These are phyloP conservation scores for Aphrocallistes beatrix DNA, from an alignment of 37 sponge, comb jelly and placozoan genomes.

Conservation along the genomic window DNA sequence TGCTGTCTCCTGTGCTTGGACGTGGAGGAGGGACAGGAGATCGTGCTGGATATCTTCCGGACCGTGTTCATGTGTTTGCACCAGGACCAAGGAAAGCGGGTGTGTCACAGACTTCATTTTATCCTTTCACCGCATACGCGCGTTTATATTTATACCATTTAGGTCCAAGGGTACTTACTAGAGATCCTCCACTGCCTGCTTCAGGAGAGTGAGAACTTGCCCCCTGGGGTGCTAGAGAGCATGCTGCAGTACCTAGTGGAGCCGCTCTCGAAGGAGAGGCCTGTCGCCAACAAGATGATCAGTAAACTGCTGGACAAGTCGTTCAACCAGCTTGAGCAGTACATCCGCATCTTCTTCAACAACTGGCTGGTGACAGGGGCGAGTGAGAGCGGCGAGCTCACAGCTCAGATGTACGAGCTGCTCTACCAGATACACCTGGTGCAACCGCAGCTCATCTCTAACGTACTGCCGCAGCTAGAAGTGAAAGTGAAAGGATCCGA, in stretches of 20 bases:
- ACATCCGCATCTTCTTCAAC: constrained; percentile 17
- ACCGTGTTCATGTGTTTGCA: constrained; percentile 14
- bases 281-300: constrained; percentile 1
- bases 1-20: constrained; percentile 12
- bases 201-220: neutral
- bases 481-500: neutral
- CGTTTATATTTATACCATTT: neutral
- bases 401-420: constrained; percentile 16
- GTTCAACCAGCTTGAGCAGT: constrained; percentile 10
- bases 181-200: constrained; percentile 17
- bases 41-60: neutral
- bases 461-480: constrained; percentile 1
- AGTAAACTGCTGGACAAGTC: neutral
- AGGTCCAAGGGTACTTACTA: neutral
- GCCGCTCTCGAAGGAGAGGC: constrained; percentile 15
- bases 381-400: neutral
- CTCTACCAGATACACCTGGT: constrained; percentile 3
- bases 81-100: constrained; percentile 2
- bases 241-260: constrained; percentile 1
- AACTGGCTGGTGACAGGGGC: neutral
- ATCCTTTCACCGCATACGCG: too few relatives aligned
- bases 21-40: neutral
- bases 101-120: too few relatives aligned
- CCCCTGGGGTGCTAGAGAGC: neutral
- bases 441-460: neutral